phyloP scores from a whole-genome alignment of 2,888 invertebrate genomes.

The Luperina testacea region DNA sequence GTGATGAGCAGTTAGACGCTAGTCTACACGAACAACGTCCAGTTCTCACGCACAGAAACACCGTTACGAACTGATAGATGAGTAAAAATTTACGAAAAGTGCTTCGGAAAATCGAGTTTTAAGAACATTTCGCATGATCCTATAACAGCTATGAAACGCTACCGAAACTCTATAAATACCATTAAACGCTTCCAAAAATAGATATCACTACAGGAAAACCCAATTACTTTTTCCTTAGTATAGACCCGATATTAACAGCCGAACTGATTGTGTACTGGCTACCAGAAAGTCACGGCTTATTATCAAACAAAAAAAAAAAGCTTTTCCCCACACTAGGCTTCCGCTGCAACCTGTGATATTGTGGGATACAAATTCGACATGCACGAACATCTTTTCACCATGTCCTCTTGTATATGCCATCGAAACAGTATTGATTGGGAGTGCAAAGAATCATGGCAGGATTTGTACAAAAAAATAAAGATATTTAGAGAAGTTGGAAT shows the following conservation, averaged over 20 bases:
- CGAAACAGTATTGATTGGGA: background rate
- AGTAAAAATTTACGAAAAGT: too few relatives aligned
- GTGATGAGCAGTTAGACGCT: too few relatives aligned
- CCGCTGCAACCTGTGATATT: too few relatives aligned
- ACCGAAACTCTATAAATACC: background rate
- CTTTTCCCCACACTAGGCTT: too few relatives aligned
- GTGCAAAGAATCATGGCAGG: too few relatives aligned
- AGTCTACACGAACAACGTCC: too few relatives aligned
- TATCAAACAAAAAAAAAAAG: background rate
- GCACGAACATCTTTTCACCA: background rate
- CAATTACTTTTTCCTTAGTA: constrained; percentile 7
- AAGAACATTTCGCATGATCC: background rate
- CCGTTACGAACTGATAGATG: too few relatives aligned
- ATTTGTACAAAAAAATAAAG: too few relatives aligned
- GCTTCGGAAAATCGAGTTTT: too few relatives aligned
- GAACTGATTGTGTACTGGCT: background rate
- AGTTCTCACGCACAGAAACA: too few relatives aligned
- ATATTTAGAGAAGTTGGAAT: too few relatives aligned
- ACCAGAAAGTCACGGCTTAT: background rate
- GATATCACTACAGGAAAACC: constrained; percentile 4
- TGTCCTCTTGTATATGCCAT: background rate
- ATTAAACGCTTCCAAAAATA: constrained; percentile 7
- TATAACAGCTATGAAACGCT: background rate
- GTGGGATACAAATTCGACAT: background rate
- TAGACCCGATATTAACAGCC: background rate